phyloP scores from a whole-genome alignment of 2,797 vertebrate species.

The Eurystomus glaucurus region DNA sequence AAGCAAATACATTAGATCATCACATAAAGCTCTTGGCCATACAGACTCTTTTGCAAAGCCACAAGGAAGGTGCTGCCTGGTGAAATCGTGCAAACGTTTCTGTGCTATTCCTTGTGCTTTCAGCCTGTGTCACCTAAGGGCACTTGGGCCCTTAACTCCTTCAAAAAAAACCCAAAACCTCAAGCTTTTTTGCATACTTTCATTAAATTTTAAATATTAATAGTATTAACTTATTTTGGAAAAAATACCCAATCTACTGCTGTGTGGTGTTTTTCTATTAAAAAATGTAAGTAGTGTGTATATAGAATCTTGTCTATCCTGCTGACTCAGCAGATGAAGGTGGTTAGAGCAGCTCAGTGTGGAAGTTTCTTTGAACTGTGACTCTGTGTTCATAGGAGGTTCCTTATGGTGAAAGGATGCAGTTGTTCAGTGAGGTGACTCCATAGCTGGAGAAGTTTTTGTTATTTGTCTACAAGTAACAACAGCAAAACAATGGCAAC shows the following conservation, averaged over 20 bases:
- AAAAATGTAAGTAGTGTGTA: background rate
- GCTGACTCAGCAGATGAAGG: background rate
- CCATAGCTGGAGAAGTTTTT: background rate
- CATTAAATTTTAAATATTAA: background rate
- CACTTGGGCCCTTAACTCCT: background rate
- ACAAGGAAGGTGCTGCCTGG: background rate
- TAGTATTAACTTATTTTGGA: background rate
- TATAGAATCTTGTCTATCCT: background rate
- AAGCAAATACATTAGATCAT: background rate
- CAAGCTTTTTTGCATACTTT: background rate
- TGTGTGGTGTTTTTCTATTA: background rate
- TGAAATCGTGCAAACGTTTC: background rate
- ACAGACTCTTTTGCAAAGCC: background rate
- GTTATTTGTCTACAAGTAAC: background rate
- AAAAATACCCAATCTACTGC: background rate
- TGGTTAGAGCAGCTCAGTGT: background rate
- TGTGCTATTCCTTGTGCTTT: background rate
- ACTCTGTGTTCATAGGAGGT: background rate
- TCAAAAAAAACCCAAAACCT: background rate
- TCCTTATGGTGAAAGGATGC: background rate
- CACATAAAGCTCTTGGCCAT: background rate
- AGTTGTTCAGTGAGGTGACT: background rate
- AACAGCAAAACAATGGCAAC: background rate
- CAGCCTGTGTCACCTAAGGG: accelerated
- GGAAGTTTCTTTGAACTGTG: background rate